These are phyloP conservation scores for Temnothorax ravouxi DNA, from an alignment of 2,888 invertebrate species.

Conservation along the genomic window DNA sequence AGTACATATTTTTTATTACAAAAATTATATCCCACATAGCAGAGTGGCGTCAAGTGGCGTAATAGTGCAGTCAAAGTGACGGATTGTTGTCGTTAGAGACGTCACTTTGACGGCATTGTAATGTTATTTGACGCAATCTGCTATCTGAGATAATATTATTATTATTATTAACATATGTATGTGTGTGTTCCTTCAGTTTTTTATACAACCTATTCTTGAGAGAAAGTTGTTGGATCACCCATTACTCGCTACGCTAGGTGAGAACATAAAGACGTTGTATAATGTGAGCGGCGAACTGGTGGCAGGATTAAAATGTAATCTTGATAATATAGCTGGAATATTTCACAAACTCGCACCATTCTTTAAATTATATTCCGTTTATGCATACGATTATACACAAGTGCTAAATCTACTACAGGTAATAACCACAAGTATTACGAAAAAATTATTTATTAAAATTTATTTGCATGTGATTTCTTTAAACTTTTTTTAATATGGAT, in stretches of 20 bases:
- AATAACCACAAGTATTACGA: conserved; percentile 60
- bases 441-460: background rate
- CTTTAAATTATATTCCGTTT: conserved; percentile 92
- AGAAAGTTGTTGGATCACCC: conserved; percentile 87
- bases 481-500: background rate
- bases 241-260: conserved; percentile 88
- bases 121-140: too few species aligned
- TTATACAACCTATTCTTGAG: conserved; percentile 88
- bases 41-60: too few species aligned
- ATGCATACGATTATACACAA: conserved; percentile 91
- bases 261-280: conserved; percentile 89
- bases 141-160: background rate
- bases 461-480: background rate
- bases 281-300: conserved; percentile 89
- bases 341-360: conserved; percentile 92
- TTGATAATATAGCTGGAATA: conserved; percentile 89
- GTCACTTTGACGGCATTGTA: too few species aligned
- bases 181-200: conserved; percentile 84
- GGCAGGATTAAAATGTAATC: conserved; percentile 87
- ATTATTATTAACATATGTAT: conserved; percentile 22
- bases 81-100: too few species aligned
- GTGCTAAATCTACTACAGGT: conserved; percentile 89
- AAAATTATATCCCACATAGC: too few species aligned
- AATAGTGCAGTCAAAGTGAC: too few species aligned
- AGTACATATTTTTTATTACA: background rate